These are phyloP conservation scores for Caenorhabditis afra DNA, from an alignment of 2,888 invertebrate species.

Conservation along the genomic window DNA sequence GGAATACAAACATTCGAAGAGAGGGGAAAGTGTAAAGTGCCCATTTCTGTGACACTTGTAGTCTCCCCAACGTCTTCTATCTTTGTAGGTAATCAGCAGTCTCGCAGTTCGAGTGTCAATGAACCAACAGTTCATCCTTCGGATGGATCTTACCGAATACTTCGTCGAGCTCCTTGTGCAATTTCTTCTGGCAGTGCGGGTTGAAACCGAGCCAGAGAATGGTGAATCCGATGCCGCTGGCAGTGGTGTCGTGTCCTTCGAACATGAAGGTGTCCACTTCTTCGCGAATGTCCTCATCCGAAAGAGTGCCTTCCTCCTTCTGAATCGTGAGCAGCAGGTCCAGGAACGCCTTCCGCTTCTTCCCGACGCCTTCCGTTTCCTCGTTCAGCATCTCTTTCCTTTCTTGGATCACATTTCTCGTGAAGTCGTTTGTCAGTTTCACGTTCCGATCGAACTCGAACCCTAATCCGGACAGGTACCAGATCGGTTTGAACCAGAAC, in stretches of 20 bases:
- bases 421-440: conserved; percentile 65
- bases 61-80: no score
- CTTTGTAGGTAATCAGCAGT: no score
- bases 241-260: conserved; percentile 82
- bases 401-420: conserved; percentile 63
- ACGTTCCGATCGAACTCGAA: conserved; percentile 62
- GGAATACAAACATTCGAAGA: no score
- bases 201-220: conserved; percentile 81
- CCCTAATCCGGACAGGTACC: conserved; percentile 83
- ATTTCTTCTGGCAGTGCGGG: conserved; percentile 79
- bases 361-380: conserved; percentile 8
- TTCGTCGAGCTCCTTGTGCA: conserved; percentile 67
- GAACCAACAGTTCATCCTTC: background rate
- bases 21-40: no score
- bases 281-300: conserved; percentile 81
- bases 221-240: conserved; percentile 81
- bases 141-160: conserved; percentile 57
- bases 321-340: conserved; percentile 82
- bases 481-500: conserved; percentile 82
- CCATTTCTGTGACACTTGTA: no score
- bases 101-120: background rate
- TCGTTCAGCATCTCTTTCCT: conserved; percentile 49
- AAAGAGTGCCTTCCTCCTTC: conserved; percentile 79
- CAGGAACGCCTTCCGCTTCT: conserved; percentile 81
- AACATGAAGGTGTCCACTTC: conserved; percentile 83